These are phyloP conservation scores for Phenganax subtilis DNA, from an alignment of 92 coral and sea anemone species.

Conservation along the genomic window DNA sequence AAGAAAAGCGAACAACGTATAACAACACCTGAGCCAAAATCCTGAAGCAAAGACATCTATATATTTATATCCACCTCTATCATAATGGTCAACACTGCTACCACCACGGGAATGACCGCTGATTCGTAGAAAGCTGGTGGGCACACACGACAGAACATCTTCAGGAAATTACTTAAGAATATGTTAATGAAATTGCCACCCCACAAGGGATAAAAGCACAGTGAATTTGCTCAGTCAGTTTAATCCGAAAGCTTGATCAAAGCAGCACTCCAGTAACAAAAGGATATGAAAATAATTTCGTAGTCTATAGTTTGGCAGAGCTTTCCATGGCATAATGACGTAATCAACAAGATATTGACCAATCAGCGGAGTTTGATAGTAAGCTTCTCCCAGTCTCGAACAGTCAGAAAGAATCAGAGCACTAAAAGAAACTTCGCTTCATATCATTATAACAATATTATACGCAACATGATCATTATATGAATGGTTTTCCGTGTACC, in stretches of 20 bases:
- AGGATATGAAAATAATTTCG: constrained; percentile 88
- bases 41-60: not conserved
- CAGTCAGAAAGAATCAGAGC: constrained; percentile 43
- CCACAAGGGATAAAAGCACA: too few species aligned
- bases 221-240: too few species aligned
- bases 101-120: constrained; percentile 69
- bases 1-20: not conserved
- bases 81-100: constrained; percentile 58
- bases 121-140: constrained; percentile 57
- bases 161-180: constrained; percentile 64
- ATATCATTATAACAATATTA: not conserved
- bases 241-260: not conserved
- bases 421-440: not conserved
- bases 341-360: constrained; percentile 59
- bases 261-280: constrained; percentile 9
- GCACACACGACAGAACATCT: constrained; percentile 60
- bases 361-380: constrained; percentile 59
- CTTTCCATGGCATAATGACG: constrained; percentile 57
- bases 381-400: constrained; percentile 54
- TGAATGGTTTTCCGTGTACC: constrained; percentile 3
- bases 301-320: constrained; percentile 84
- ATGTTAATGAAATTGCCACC: constrained; percentile 46
- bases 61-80: constrained; percentile 51
- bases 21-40: not conserved
- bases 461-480: not conserved